phyloP scores from a whole-genome alignment of 2,797 vertebrate species.

The Carapus acus region DNA sequence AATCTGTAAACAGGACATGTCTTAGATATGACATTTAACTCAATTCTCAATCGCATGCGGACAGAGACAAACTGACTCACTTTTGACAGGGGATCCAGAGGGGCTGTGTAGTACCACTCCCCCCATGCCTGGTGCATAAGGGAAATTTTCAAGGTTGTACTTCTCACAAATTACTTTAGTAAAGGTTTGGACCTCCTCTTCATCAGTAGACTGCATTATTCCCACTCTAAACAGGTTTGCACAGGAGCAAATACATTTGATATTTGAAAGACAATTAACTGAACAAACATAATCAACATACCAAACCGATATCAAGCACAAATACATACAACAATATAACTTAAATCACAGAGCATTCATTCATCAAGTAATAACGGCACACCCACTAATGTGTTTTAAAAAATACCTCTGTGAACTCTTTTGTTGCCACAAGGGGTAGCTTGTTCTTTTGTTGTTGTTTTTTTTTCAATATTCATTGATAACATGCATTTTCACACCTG shows the following conservation, averaged over 20 bases:
- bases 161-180: slow-evolving; percentile 94
- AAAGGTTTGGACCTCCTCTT: slow-evolving; percentile 86
- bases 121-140: slow-evolving; percentile 86
- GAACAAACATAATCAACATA: no score
- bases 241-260: not conserved
- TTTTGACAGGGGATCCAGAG: slow-evolving; percentile 92
- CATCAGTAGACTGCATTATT: slow-evolving; percentile 78
- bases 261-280: not conserved
- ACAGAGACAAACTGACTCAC: slow-evolving; percentile 56
- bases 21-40: not conserved
- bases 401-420: no score
- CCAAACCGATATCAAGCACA: no score
- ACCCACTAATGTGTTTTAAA: no score
- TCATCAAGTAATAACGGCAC: no score
- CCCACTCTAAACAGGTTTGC: slow-evolving; percentile 29
- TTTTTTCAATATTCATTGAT: no score
- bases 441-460: no score
- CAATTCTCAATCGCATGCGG: not conserved
- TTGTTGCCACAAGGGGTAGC: no score
- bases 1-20: slow-evolving; percentile 68
- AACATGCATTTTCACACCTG: no score
- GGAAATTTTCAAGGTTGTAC: slow-evolving; percentile 95
- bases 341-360: no score
- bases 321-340: no score
- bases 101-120: slow-evolving; percentile 86